phyloP scores from a whole-genome alignment of 2,888 invertebrate genomes.

The Pterobdella sp. region DNA sequence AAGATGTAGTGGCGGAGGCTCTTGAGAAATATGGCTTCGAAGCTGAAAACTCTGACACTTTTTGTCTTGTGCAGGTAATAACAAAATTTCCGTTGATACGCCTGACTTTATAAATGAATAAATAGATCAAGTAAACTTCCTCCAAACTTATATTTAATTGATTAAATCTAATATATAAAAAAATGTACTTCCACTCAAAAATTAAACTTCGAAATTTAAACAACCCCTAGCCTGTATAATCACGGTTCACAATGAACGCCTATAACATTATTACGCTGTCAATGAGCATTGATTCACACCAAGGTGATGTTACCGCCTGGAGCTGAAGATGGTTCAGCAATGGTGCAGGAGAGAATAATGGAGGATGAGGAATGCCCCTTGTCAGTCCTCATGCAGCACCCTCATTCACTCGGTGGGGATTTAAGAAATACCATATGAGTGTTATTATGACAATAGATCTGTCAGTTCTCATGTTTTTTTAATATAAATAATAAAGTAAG shows the following conservation, averaged over 20 bases:
- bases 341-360: constrained; percentile 57
- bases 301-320: constrained; percentile 32
- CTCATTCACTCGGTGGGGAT: constrained; percentile 44
- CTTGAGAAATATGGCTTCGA: constrained; percentile 90
- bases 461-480: not conserved
- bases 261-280: too few species aligned
- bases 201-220: not conserved
- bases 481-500: too few species aligned
- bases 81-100: too few species aligned
- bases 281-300: too few species aligned
- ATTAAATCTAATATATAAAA: not conserved
- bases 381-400: constrained; percentile 60
- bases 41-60: constrained; percentile 78
- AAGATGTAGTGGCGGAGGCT: constrained; percentile 87
- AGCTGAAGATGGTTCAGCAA: constrained; percentile 21
- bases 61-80: constrained; percentile 92
- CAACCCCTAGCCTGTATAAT: too few species aligned
- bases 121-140: too few species aligned
- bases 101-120: too few species aligned
- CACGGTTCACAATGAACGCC: too few species aligned
- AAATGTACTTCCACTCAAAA: not conserved
- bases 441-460: not conserved
- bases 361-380: constrained; percentile 96
- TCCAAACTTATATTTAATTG: too few species aligned
- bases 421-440: not conserved